Conservation (phyloP, 1,140 invertebrate species). For the Drosophila ambigua region DNA sequence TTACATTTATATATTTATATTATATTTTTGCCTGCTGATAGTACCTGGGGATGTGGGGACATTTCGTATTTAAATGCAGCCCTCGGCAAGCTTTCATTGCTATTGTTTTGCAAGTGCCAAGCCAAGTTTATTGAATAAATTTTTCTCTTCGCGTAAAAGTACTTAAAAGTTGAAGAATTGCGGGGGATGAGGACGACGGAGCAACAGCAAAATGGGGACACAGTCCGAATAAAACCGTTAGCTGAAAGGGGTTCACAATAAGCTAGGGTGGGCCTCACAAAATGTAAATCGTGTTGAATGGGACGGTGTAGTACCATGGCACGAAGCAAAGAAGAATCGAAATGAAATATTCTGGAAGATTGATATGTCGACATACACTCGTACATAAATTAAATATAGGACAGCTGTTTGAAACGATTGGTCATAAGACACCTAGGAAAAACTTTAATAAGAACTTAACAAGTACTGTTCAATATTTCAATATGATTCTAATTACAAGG, state of each 20-base stretch:
- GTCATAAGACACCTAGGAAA: too few species aligned
- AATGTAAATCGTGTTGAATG: conserved; percentile 15
- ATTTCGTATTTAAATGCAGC: conserved; percentile 28
- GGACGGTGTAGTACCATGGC: not conserved
- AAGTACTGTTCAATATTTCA: too few species aligned
- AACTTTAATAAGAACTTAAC: too few species aligned
- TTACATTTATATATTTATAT: too few species aligned
- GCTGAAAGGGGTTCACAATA: not conserved
- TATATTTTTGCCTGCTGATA: too few species aligned
- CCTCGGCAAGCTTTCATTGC: conserved; percentile 15
- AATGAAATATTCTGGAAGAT: too few species aligned
- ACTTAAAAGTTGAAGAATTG: conserved; percentile 27
- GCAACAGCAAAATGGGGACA: conserved; percentile 12
- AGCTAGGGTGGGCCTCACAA: not conserved
- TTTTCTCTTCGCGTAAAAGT: conserved; percentile 31
- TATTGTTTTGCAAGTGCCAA: conserved; percentile 33
- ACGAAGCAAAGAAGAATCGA: too few species aligned
- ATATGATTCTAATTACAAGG: too few species aligned
- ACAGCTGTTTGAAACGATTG: too few species aligned
- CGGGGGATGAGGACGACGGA: conserved; percentile 4
- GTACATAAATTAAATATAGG: too few species aligned
- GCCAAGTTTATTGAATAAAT: conserved; percentile 38
- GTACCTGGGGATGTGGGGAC: not conserved
- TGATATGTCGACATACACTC: too few species aligned
- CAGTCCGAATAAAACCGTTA: conserved; percentile 13